Evolutionary conservation across 2,888 invertebrate species (phyloP).

Genomic region (Trichopria drosophilae): DNA sequence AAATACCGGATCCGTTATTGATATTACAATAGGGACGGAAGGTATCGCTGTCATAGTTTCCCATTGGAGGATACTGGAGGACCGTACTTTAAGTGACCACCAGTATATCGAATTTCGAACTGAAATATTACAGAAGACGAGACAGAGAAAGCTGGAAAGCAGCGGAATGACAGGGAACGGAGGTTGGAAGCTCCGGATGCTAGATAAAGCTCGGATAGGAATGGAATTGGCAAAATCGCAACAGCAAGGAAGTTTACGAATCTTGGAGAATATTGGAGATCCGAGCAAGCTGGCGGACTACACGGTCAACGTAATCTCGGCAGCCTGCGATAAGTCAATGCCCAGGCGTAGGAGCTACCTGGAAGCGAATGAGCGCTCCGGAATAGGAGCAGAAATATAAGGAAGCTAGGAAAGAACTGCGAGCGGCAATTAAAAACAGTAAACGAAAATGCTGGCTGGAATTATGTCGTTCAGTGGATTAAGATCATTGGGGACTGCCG

Average conservation of each 20-base stretch:
- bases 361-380: not conserved
- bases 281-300: not conserved
- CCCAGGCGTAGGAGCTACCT: not conserved
- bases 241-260: too few relatives aligned
- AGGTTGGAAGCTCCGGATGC: too few relatives aligned
- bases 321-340: not conserved
- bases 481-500: constrained; percentile 19
- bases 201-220: too few relatives aligned
- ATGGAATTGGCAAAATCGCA: too few relatives aligned
- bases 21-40: too few relatives aligned
- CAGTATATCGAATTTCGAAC: constrained; percentile 8
- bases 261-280: too few relatives aligned
- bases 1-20: too few relatives aligned
- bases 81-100: constrained; percentile 16
- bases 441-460: constrained; percentile 19
- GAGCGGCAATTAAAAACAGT: constrained; percentile 15
- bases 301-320: not conserved
- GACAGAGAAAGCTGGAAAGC: too few relatives aligned
- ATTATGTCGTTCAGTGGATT: constrained; percentile 14
- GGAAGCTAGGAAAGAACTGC: constrained; percentile 7
- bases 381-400: not conserved
- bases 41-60: too few relatives aligned
- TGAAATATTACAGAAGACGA: too few relatives aligned
- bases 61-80: too few relatives aligned
- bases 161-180: too few relatives aligned